Evolutionary conservation across 1,140 invertebrate genomes (phyloP).

Genomic region (Megalopta genalis): DNA sequence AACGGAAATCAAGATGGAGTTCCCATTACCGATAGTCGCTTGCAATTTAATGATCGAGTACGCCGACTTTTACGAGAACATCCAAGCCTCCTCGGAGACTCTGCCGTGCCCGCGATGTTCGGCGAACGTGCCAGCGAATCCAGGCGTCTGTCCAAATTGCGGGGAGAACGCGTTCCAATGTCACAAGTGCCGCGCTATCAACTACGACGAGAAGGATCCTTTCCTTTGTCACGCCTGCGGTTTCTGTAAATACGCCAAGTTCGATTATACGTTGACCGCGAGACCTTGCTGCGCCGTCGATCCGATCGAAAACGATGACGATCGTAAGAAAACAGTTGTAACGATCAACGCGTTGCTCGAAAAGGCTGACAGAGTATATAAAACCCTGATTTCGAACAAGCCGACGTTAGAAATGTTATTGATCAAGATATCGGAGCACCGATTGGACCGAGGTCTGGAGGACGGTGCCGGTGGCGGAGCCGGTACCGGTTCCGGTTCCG

Average conservation of each 20-base stretch:
- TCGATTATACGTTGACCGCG: conserved; percentile 95
- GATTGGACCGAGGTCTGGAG: conserved; percentile 84
- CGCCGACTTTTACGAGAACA: conserved; percentile 97
- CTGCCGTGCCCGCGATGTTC: conserved; percentile 97
- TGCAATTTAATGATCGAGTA: conserved; percentile 99
- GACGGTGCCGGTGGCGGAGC: conserved; percentile 73
- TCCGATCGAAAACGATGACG: conserved; percentile 98
- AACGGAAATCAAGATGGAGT: conserved; percentile 97
- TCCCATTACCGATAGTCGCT: conserved; percentile 96
- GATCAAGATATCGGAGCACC: conserved; percentile 88
- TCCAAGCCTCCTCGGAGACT: conserved; percentile 90
- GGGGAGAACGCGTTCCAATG: conserved; percentile 99
- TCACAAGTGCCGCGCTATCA: conserved; percentile 98
- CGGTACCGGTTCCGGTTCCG: no score
- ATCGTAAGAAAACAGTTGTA: conserved; percentile 95
- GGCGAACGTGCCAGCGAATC: conserved; percentile 97
- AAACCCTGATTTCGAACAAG: conserved; percentile 93
- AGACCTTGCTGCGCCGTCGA: conserved; percentile 96
- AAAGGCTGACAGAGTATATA: conserved; percentile 96
- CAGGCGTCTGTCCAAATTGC: conserved; percentile 98
- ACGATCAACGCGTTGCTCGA: conserved; percentile 94
- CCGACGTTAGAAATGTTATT: conserved; percentile 92
- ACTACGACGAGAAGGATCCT: conserved; percentile 99
- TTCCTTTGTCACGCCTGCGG: conserved; percentile 99
- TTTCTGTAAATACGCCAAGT: conserved; percentile 99